phyloP scores from a whole-genome alignment of 2,113 vertebrate genomes.

The Axis porcinus region DNA sequence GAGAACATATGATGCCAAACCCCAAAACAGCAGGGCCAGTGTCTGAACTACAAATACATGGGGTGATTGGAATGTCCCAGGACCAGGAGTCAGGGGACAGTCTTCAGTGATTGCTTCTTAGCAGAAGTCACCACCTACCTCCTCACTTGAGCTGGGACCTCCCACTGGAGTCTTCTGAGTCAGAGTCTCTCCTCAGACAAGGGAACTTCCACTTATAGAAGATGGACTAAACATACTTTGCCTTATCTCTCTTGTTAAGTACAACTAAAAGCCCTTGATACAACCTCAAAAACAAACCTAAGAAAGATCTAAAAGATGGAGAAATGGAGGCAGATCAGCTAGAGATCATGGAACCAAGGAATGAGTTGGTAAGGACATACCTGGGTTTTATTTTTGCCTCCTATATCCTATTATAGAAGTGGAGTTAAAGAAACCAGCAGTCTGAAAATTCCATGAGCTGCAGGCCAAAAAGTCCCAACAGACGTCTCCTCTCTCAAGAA shows the following conservation, averaged over 20 bases:
- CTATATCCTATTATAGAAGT: not conserved
- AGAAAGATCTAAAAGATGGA: not conserved
- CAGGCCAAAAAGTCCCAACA: not conserved
- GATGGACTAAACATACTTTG: not conserved
- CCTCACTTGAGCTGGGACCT: not conserved
- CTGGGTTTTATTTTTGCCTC: not conserved
- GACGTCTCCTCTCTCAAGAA: not conserved
- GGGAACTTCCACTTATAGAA: not conserved
- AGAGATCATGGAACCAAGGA: not conserved
- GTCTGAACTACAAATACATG: not conserved
- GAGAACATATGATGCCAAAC: not conserved
- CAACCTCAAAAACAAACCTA: not conserved
- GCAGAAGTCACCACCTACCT: not conserved
- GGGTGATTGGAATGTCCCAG: not conserved
- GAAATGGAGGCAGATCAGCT: not conserved
- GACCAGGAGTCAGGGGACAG: not conserved
- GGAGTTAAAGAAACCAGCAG: not conserved
- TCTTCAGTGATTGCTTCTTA: not conserved
- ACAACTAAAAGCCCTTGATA: not conserved
- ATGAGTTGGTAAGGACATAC: not conserved
- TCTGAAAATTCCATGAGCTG: not conserved
- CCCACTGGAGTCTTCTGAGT: not conserved
- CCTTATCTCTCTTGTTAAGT: not conserved
- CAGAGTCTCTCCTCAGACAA: not conserved
- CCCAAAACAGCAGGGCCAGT: not conserved